A percentile compares a stretch with the other conserved stretches of the same genome.
These are phyloP conservation scores for Balaeniceps rex DNA, from an alignment of 2,113 vertebrate genomes.

Conservation along the genomic window DNA sequence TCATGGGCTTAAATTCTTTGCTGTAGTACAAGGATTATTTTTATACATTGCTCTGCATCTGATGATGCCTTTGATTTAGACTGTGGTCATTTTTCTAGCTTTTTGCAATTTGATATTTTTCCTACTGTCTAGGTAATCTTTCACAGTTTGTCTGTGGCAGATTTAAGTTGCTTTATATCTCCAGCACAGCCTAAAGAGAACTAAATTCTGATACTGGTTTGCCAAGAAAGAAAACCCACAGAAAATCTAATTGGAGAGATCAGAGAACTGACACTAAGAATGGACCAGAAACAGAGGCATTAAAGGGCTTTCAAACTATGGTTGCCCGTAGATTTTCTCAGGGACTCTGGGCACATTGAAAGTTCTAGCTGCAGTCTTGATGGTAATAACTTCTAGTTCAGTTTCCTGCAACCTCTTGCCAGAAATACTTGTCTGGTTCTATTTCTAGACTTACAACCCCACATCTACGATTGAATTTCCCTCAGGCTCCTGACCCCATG, in stretches of 20 bases:
- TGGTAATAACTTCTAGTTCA: slow-evolving; percentile 43
- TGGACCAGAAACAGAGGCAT: neutral
- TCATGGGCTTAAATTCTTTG: neutral
- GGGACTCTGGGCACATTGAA: neutral
- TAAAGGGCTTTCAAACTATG: neutral
- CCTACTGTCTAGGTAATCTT: neutral
- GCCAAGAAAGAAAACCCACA: neutral
- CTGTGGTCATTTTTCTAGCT: neutral
- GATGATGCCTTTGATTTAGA: neutral
- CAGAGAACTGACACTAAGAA: neutral
- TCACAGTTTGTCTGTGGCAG: neutral
- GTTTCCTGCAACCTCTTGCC: neutral
- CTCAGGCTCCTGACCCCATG: slow-evolving; percentile 13
- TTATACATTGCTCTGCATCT: neutral
- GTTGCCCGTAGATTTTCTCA: neutral
- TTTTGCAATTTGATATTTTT: neutral
- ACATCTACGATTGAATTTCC: slow-evolving; percentile 4
- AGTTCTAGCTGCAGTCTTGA: slow-evolving; percentile 15
- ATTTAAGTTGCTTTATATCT: neutral
- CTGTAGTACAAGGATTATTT: neutral
- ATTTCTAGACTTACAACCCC: slow-evolving; percentile 42
- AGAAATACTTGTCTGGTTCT: slow-evolving; percentile 42
- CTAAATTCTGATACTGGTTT: neutral
- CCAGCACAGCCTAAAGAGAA: neutral
- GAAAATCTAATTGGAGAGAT: neutral